Evolutionary conservation across 2,113 vertebrate genomes (phyloP).

Genomic region (Cyrtonyx montezumae): DNA sequence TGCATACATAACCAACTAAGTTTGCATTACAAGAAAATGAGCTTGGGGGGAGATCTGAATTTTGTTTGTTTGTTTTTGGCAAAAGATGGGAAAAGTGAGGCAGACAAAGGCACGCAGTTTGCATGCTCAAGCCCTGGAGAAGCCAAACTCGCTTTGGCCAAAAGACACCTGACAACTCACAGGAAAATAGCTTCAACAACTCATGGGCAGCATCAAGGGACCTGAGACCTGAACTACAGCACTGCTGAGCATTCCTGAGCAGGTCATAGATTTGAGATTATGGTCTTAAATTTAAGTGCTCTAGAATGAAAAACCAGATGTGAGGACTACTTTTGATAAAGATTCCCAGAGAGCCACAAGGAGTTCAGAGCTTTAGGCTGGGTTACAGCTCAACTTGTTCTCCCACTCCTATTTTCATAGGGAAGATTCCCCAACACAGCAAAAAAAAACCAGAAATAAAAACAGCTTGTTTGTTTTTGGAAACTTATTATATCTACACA

Average conservation of each 20-base stretch:
- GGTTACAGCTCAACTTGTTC: background rate
- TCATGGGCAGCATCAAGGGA: background rate
- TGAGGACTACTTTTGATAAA: background rate
- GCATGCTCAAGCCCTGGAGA: background rate
- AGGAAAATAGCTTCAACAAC: background rate
- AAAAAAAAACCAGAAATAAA: background rate
- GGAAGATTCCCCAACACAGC: background rate
- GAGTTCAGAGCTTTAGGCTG: background rate
- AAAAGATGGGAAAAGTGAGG: background rate
- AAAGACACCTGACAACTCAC: background rate
- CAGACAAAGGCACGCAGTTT: rapidly evolving
- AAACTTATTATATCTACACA: background rate
- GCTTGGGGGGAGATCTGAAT: background rate
- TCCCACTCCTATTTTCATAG: background rate
- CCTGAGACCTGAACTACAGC: background rate
- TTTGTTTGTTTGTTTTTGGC: background rate
- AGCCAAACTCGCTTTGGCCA: background rate
- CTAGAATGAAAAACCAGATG: background rate
- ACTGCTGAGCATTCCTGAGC: background rate
- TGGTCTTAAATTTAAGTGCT: background rate
- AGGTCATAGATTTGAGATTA: background rate
- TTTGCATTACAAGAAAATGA: background rate
- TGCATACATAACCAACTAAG: too few species aligned
- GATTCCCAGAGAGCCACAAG: background rate
- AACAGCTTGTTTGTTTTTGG: background rate